phyloP scores from a whole-genome alignment of 2,888 invertebrate species.

The Physocephala rufipes region DNA sequence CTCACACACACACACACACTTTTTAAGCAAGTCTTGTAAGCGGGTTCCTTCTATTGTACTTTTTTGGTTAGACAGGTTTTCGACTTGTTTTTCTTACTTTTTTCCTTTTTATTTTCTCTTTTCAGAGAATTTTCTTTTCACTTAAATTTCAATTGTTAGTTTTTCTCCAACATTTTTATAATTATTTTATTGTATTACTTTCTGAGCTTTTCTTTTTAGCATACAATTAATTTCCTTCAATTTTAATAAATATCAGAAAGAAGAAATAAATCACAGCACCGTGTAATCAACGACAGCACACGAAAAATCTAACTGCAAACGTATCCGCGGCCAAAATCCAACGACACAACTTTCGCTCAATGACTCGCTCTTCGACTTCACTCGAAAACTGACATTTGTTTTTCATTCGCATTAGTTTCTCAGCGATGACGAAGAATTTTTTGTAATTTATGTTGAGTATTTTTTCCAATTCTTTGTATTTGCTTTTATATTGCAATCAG shows the following conservation, averaged over 20 bases:
- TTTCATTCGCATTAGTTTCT: constrained; percentile 31
- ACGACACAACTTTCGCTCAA: constrained; percentile 35
- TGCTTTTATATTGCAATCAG: constrained; percentile 19
- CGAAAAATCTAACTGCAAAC: neutral
- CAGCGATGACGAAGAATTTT: constrained; percentile 31
- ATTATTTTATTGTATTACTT: constrained; percentile 8
- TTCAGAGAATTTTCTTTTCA: constrained; percentile 18
- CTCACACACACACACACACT: too few species aligned
- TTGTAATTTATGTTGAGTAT: neutral
- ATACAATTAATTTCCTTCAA: constrained; percentile 21
- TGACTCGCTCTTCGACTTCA: constrained; percentile 34
- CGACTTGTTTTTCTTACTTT: constrained; percentile 4
- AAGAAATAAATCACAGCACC: constrained; percentile 23
- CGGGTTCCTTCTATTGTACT: constrained; percentile 26
- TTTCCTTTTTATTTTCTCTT: constrained; percentile 15
- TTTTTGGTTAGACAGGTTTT: constrained; percentile 28
- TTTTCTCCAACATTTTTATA: neutral
- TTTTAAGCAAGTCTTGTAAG: constrained; percentile 21
- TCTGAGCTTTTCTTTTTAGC: neutral
- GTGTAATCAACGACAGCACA: constrained; percentile 10
- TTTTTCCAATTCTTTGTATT: constrained; percentile 18
- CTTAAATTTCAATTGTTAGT: constrained; percentile 12
- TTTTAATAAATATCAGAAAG: constrained; percentile 2
- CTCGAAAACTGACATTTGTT: constrained; percentile 40
- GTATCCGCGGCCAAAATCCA: constrained; percentile 2